Evolutionary conservation across 2,888 invertebrate genomes (phyloP).

Genomic region (Cantharis flavilabris): DNA sequence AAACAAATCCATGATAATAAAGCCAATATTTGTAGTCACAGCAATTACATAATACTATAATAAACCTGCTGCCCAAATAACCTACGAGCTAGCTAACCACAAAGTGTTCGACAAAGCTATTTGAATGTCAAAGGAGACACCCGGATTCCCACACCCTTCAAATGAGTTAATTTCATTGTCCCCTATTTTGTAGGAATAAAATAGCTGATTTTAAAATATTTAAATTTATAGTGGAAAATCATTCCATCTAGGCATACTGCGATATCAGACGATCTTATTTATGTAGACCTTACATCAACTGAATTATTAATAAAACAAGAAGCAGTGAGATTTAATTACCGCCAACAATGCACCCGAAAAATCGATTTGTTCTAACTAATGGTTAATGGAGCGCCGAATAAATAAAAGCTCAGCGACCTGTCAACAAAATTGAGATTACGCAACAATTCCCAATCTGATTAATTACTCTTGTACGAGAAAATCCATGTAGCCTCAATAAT

Average conservation of each 20-base stretch:
- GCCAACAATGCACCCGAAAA: too few species aligned
- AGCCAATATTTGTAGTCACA: not conserved
- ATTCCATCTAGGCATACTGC: not conserved
- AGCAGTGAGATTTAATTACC: too few species aligned
- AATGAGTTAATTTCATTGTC: not conserved
- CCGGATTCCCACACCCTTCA: not conserved
- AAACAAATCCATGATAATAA: not conserved
- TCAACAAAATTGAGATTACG: too few species aligned
- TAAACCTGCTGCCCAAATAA: not conserved
- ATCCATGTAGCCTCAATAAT: too few species aligned
- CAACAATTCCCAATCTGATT: too few species aligned
- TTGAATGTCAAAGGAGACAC: not conserved
- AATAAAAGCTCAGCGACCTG: too few species aligned
- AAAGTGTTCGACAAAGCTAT: not conserved
- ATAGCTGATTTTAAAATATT: not conserved
- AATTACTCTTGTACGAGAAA: too few species aligned
- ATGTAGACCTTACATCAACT: not conserved
- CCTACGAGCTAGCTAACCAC: not conserved
- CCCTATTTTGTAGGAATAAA: not conserved
- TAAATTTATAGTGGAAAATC: not conserved
- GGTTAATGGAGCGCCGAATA: too few species aligned
- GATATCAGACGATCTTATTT: not conserved
- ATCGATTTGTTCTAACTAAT: too few species aligned
- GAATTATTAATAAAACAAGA: not conserved
- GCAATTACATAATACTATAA: not conserved